Evolutionary conservation across 2,113 vertebrate species (phyloP), one percentile per base, ranked within the genome.

Genomic region (Cyprinodon variegatus): DNA sequence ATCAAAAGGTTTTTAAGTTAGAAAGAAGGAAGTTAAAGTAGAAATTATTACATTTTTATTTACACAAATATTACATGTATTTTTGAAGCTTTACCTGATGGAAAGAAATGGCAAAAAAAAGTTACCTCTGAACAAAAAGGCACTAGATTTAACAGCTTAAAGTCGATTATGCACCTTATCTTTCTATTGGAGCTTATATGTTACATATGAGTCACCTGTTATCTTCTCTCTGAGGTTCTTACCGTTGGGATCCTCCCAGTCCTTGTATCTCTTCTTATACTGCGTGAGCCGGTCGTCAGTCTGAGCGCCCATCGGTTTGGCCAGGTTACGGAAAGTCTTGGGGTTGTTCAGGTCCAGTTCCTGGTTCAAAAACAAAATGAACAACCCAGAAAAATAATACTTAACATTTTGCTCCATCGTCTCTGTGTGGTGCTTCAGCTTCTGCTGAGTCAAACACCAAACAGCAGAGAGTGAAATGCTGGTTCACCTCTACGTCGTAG

Each of bases 231-330:
- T 61, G 43, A 13, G 45, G 61, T 9, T 77, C 86, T 73, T 79
- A 99, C 98, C 97, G 63, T 95, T 99, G 65, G 98, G 98, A 87
- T 99, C 97, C 83, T 99, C 98, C 98, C 98, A 99, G 50, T 99
- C 98, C 89, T 97, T 98, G 84, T 96, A 99, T 48, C 98, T 92
- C 86, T 99, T 99, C 93, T 98, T 99, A 89, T 99, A 99, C 78
- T 99, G 97, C 13, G 96, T 96, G 81, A 99, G 85, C 45, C 97
- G 92, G 84, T 99, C 97, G 15, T 99, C 97, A 1, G 98, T 99
- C 90, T 99, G 98, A 4, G 97, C 98, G 12, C 98, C 97, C 98
- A 99, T 99, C 0, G 98, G 97, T 81, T 99, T 99, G 53, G 97
- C 93, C 46, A 99, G 92, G 88, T 99, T 98, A 81, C 98, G 95